These are phyloP conservation scores for Nomada fabriciana DNA, from an alignment of 2,888 invertebrate species.

Conservation along the genomic window DNA sequence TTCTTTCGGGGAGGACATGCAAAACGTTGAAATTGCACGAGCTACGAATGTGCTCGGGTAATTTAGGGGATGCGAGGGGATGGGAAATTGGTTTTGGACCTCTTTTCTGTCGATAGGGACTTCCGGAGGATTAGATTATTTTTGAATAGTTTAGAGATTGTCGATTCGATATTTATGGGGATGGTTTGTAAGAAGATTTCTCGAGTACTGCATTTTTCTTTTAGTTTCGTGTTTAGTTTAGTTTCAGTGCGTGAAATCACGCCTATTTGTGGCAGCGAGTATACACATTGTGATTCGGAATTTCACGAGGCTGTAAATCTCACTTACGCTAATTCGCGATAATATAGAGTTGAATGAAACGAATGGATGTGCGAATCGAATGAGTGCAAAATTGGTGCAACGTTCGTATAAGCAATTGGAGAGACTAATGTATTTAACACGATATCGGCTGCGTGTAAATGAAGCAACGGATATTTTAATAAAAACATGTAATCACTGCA, in stretches of 20 bases:
- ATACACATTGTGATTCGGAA: not conserved
- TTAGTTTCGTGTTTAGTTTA: too few species aligned
- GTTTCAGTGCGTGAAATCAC: not conserved
- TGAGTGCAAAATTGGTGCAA: not conserved
- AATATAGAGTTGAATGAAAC: not conserved
- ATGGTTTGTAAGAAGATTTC: not conserved
- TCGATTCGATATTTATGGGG: not conserved
- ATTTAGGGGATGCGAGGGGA: not conserved
- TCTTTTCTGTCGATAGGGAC: too few species aligned
- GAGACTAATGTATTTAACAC: not conserved
- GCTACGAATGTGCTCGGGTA: constrained; percentile 27
- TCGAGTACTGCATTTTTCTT: not conserved
- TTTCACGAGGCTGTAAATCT: constrained; percentile 11
- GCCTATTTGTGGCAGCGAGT: not conserved
- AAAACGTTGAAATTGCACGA: constrained; percentile 35
- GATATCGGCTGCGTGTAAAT: not conserved
- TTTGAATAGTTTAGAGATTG: not conserved
- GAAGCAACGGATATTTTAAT: too few species aligned
- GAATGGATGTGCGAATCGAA: not conserved
- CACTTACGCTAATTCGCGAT: constrained; percentile 8
- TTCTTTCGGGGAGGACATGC: constrained; percentile 21
- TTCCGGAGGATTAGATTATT: too few species aligned
- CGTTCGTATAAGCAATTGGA: not conserved
- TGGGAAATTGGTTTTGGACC: too few species aligned
- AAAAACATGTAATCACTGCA: too few species aligned